A percentile compares a stretch with the other conserved stretches of the same genome.
Evolutionary conservation across 2,113 vertebrate species (phyloP).

Genomic region (Rhineura floridana): DNA sequence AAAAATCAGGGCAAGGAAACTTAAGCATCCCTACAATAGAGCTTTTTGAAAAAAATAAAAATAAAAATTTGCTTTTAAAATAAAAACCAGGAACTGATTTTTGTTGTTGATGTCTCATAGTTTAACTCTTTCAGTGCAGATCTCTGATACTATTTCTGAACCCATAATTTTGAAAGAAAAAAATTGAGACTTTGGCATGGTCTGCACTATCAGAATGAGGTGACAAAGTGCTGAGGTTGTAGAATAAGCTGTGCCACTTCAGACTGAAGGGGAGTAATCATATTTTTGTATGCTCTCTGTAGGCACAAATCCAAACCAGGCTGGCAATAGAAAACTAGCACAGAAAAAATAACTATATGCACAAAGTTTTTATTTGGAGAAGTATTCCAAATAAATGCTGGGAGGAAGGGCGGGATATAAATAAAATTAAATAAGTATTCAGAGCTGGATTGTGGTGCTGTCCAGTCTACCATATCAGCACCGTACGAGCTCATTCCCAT

Average conservation of each 20-base stretch:
- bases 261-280: background rate
- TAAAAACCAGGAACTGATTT: conserved; percentile 73
- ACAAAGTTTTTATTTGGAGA: background rate
- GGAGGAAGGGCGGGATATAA: background rate
- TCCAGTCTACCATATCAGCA: background rate
- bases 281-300: background rate
- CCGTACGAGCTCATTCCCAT: background rate
- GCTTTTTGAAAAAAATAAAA: conserved; percentile 65
- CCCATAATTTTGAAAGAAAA: background rate
- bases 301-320: background rate
- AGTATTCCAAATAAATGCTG: background rate
- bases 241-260: background rate
- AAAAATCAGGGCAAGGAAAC: conserved; percentile 39
- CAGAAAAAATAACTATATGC: too few relatives aligned
- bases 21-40: conserved; percentile 64
- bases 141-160: background rate
- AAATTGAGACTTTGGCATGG: too few relatives aligned
- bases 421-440: background rate
- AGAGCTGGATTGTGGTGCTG: background rate
- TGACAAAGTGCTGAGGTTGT: background rate
- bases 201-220: background rate
- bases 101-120: background rate
- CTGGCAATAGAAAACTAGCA: too few relatives aligned
- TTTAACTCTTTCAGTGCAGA: background rate
- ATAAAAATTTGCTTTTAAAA: conserved; percentile 75